A percentile compares a stretch with the other conserved stretches of the same genome.
Conservation (phyloP, 2,797 vertebrate species). For the Rhinoraja longicauda region DNA sequence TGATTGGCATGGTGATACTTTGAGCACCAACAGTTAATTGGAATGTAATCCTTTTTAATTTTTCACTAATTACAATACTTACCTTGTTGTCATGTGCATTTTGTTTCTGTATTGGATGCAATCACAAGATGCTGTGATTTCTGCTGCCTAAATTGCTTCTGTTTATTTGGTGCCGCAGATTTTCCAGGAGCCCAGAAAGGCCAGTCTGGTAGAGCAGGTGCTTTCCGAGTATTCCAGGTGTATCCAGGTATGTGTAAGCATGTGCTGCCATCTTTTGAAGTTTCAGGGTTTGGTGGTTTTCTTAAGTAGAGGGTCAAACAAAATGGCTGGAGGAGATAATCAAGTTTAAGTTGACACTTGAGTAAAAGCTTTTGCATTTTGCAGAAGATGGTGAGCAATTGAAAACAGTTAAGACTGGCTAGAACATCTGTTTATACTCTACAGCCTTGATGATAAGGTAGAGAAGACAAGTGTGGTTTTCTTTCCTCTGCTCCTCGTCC, state of each 20-base stretch:
- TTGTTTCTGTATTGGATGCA: background rate
- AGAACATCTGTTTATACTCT: background rate
- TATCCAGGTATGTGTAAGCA: constrained; percentile 68
- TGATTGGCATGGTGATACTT: too few species aligned
- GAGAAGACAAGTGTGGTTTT: background rate
- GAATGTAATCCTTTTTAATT: background rate
- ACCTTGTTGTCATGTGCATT: too few species aligned
- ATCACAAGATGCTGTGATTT: background rate
- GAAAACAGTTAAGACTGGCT: background rate
- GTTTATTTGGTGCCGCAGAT: constrained; percentile 59
- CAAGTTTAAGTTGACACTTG: background rate
- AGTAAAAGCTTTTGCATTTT: background rate
- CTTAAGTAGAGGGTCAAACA: background rate
- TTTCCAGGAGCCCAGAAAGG: constrained; percentile 89
- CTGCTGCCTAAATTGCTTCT: background rate
- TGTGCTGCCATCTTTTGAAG: background rate
- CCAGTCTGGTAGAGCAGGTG: constrained; percentile 84
- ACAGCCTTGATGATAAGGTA: background rate
- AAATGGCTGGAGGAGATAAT: background rate
- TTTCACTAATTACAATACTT: background rate
- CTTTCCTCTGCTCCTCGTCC: too few species aligned
- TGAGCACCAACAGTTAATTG: background rate
- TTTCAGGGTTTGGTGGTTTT: background rate
- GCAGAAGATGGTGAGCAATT: background rate
- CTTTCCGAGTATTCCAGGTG: constrained; percentile 78